Evolutionary conservation across 2,113 vertebrate genomes (phyloP).

Genomic region (Apeltes quadracus): DNA sequence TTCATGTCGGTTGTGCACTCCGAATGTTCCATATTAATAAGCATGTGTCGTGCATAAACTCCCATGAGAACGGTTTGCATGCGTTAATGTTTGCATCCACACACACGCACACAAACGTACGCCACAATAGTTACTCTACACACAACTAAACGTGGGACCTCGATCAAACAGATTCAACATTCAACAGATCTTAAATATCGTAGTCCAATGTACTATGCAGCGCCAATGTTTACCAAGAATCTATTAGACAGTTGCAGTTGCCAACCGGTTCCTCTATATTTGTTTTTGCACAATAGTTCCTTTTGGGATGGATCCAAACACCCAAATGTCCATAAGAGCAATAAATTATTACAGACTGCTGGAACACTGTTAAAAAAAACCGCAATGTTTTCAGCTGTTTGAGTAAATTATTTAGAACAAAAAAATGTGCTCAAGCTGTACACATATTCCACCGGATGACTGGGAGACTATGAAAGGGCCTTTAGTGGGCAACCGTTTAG

Average conservation of each 20-base stretch:
- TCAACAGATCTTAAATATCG: neutral
- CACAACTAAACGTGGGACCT: neutral
- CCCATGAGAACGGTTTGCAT: no score
- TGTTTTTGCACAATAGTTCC: neutral
- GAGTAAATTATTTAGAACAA: neutral
- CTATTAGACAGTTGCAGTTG: neutral
- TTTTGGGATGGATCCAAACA: neutral
- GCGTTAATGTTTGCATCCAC: neutral
- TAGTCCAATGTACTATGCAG: neutral
- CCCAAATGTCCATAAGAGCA: neutral
- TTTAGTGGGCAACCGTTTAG: neutral
- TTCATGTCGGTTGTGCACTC: neutral
- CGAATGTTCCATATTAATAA: neutral
- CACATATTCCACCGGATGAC: neutral
- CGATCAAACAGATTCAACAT: neutral
- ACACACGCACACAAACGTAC: neutral
- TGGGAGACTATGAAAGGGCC: neutral
- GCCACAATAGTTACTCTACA: neutral
- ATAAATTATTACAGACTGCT: no score
- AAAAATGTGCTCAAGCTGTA: neutral
- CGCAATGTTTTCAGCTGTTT: neutral
- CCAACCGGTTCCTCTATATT: neutral
- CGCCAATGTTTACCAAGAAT: neutral
- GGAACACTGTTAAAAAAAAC: neutral
- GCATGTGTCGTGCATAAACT: neutral